phyloP scores from a whole-genome alignment of 2,888 invertebrate genomes.

The Myopa tessellatipennis region DNA sequence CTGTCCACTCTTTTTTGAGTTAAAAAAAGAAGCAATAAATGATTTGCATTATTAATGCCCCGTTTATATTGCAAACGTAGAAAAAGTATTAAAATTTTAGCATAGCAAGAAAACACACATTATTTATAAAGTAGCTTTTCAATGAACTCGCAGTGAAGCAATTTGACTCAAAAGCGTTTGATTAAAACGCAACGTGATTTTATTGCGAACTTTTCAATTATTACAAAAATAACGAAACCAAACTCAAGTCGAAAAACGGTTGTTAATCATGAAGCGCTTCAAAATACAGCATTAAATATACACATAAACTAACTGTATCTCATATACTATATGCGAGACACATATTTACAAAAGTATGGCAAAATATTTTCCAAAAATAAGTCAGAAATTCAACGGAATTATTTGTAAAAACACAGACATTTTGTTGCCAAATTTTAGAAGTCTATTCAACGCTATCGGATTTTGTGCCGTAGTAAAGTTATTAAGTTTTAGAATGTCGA shows the following conservation, averaged over 20 bases:
- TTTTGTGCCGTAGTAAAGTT: slow-evolving; percentile 6
- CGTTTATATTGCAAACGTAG: not conserved
- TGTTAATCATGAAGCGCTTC: slow-evolving; percentile 23
- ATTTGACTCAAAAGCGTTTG: too few relatives aligned
- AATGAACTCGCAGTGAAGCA: not conserved
- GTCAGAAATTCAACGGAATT: not conserved
- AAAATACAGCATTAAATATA: slow-evolving; percentile 29
- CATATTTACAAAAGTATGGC: slow-evolving; percentile 36
- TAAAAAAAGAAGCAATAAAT: too few relatives aligned
- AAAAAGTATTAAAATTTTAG: not conserved
- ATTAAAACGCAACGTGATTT: too few relatives aligned
- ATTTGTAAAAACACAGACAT: not conserved
- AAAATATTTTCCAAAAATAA: not conserved
- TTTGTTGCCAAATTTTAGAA: slow-evolving; percentile 36
- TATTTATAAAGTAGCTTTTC: not conserved
- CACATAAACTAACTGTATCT: not conserved
- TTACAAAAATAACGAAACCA: not conserved
- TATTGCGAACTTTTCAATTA: too few relatives aligned
- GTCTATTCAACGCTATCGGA: slow-evolving; percentile 18
- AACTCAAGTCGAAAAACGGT: slow-evolving; percentile 30
- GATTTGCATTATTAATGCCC: too few relatives aligned
- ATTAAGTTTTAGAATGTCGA: not conserved
- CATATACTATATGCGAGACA: slow-evolving; percentile 20
- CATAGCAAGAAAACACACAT: not conserved
- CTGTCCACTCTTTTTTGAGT: too few relatives aligned